Base-by-base conservation (phyloP, 1,140 invertebrate genomes). In the Sminthurides bifidus region DNA sequence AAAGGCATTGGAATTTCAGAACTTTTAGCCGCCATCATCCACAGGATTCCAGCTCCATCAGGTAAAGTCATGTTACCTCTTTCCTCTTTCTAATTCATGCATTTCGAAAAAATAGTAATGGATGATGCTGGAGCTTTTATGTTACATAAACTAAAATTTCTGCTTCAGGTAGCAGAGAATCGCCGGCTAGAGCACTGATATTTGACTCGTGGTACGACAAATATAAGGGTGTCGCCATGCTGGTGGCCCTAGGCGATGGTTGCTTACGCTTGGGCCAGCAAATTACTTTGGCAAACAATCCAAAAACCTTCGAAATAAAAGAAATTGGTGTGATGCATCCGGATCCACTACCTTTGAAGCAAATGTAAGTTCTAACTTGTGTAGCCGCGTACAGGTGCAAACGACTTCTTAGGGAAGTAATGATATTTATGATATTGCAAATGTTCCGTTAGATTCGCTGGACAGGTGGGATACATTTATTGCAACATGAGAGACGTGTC, bases 151-250 rank as follows among this genome's bases (percentile, higher is more conserved):
- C 12, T 46, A 10, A 48, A 8, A 37, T 37, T 55, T 31, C 46
- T 2, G 8, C 91, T 5, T 54, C 19, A 21, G 69, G 66, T 43
- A 68, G 45, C 14, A 68, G 74, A 56, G 66, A 78, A 8, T 75
- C 75, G 23, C 75, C 81, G 21, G 81, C 95, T 38, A 80, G 80
- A 68, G 87, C 84, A 0, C 71, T 96, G 19, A 72, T 96, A 40
- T 95, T 96, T 74, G 94, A 98, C 70, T 92, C 87, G 41, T 94
- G 89, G 85, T 95, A 83, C 73, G 86, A 94, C 68, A 81, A 80
- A 59, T 92, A 86, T 69, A 80, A 81, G 70, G 94, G 60, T 27
- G 52, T 84, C 0, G 74, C 96, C 57, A 79, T 82, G 58, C 74
- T 92, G 45, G 76, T 94, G 35, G 85, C 83, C 67, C 73, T 93